These are phyloP conservation scores for Danio albolineatus DNA, from an alignment of 2,797 vertebrate species.

Conservation along the genomic window DNA sequence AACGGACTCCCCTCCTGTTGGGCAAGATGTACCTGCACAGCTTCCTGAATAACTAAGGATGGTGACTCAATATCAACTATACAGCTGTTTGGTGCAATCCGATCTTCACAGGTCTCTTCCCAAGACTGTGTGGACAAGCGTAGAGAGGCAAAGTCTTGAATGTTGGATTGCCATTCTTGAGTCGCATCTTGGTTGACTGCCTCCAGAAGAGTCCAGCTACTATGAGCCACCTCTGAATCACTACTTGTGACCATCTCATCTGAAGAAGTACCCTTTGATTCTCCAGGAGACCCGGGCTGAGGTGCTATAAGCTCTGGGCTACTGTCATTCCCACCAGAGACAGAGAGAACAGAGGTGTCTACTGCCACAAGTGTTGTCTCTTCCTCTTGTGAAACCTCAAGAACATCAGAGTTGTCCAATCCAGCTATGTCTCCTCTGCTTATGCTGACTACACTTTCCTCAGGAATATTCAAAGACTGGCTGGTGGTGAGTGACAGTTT, in stretches of 20 bases:
- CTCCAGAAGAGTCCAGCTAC: constrained; percentile 84
- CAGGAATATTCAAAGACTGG: constrained; percentile 43
- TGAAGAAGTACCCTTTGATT: constrained; percentile 79
- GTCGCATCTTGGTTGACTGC: constrained; percentile 80
- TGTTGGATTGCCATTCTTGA: constrained; percentile 78
- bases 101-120: constrained; percentile 77
- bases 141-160: constrained; percentile 74
- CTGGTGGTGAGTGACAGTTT: constrained; percentile 61
- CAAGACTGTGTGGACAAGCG: constrained; percentile 75
- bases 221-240: constrained; percentile 84
- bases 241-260: constrained; percentile 84
- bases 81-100: constrained; percentile 67
- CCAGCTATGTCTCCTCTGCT: constrained; percentile 15
- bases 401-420: constrained; percentile 58
- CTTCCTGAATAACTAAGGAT: constrained; percentile 76
- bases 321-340: constrained; percentile 72
- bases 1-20: constrained; percentile 63
- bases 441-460: constrained; percentile 56
- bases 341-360: constrained; percentile 73
- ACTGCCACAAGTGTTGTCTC: constrained; percentile 77
- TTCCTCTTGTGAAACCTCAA: constrained; percentile 72
- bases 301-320: constrained; percentile 76
- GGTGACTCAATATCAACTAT: constrained; percentile 73
- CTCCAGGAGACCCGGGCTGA: constrained; percentile 78
- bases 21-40: constrained; percentile 70